phyloP scores from a whole-genome alignment of 1,140 invertebrate genomes.

The Drosophila obscura region DNA sequence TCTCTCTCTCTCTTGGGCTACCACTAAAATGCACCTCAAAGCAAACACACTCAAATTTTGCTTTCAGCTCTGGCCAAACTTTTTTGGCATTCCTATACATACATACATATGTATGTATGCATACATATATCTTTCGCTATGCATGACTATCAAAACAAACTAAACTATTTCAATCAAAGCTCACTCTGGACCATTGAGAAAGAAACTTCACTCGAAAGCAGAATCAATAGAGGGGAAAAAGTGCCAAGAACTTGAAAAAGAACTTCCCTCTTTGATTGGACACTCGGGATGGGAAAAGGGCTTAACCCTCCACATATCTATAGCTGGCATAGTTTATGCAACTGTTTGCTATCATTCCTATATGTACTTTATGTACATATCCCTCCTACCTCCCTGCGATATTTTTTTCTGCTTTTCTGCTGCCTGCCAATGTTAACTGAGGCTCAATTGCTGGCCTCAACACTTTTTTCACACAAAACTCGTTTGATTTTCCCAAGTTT shows the following conservation, averaged over 20 bases:
- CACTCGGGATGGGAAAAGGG: neutral
- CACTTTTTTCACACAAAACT: no score
- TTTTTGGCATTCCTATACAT: conserved; percentile 6
- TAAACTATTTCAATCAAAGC: conserved; percentile 58
- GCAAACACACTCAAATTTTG: conserved; percentile 15
- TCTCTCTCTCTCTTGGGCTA: neutral
- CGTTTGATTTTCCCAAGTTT: no score
- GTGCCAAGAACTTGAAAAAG: conserved; percentile 32
- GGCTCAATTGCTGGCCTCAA: no score
- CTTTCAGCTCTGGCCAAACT: conserved; percentile 6
- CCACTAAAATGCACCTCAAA: neutral
- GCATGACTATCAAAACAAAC: conserved; percentile 50
- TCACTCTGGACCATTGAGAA: conserved; percentile 32
- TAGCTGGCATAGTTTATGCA: conserved; percentile 37
- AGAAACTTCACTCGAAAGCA: conserved; percentile 41
- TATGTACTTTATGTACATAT: neutral
- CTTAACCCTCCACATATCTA: conserved; percentile 15
- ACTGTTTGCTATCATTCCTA: conserved; percentile 27
- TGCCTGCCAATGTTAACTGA: neutral
- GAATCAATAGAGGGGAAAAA: conserved; percentile 48
- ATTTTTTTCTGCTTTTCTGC: conserved; percentile 3
- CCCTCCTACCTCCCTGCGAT: no score
- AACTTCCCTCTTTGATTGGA: conserved; percentile 34
- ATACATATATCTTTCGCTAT: conserved; percentile 16
- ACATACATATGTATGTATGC: no score